Percentiles rank a stretch among this genome's conserved stretches.
Conservation (phyloP, 2,888 invertebrate species). For the Polydrusus tereticollis region DNA sequence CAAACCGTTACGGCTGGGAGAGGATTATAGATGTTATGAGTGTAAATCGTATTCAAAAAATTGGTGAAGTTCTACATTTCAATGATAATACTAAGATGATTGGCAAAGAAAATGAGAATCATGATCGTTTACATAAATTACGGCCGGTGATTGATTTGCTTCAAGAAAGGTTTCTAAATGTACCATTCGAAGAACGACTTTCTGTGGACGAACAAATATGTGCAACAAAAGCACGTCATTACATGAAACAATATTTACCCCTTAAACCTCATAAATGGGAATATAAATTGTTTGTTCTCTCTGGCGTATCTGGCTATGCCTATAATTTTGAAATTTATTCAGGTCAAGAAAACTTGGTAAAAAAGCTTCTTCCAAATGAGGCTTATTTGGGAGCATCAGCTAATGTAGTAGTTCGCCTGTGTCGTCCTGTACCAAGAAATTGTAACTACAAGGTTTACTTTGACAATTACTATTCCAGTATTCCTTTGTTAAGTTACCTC, state of each 20-base stretch:
- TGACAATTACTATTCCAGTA: conserved; percentile 58
- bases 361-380: conserved; percentile 47
- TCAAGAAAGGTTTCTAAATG: conserved; percentile 55
- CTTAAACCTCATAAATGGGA: conserved; percentile 59
- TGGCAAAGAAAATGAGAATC: conserved; percentile 28
- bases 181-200: conserved; percentile 57
- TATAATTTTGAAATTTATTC: conserved; percentile 53
- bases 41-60: conserved; percentile 40
- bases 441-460: conserved; percentile 59
- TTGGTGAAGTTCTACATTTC: conserved; percentile 60
- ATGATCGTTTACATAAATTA: conserved; percentile 51
- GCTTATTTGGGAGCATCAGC: conserved; percentile 58
- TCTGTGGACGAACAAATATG: conserved; percentile 58
- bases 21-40: conserved; percentile 15
- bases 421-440: conserved; percentile 56
- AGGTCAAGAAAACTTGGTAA: conserved; percentile 11
- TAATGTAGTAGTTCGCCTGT: conserved; percentile 60
- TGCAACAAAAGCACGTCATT: conserved; percentile 59
- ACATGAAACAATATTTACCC: conserved; percentile 57
- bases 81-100: conserved; percentile 47
- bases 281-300: conserved; percentile 56
- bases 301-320: conserved; percentile 52
- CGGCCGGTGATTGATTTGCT: conserved; percentile 50
- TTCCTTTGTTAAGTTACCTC: conserved; percentile 1
- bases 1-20: not conserved